Conservation (phyloP, 2,113 vertebrate genomes). For the Atherinomorus stipes region DNA sequence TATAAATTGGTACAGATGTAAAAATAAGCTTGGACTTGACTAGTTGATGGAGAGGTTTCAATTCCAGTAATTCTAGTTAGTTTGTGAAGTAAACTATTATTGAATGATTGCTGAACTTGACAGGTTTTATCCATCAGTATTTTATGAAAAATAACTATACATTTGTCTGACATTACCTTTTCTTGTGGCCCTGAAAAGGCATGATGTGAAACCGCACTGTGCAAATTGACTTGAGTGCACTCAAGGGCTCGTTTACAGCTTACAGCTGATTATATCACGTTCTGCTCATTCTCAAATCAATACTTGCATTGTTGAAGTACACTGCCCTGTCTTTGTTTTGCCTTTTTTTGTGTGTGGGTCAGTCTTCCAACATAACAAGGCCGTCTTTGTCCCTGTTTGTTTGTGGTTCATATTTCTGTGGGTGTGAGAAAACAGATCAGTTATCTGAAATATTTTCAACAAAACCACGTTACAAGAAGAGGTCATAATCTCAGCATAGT, state of each 20-base stretch:
- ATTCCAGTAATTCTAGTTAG: not conserved
- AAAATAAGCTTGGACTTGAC: not conserved
- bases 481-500: conserved; percentile 8
- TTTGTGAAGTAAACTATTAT: not conserved
- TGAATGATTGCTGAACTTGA: conserved; percentile 18
- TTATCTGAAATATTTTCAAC: conserved; percentile 8
- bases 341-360: conserved; percentile 10
- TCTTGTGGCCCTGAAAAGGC: conserved; percentile 28
- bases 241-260: conserved; percentile 65
- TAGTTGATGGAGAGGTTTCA: not conserved
- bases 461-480: conserved; percentile 14
- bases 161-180: conserved; percentile 34
- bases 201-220: conserved; percentile 23
- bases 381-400: conserved; percentile 6
- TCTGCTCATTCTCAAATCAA: conserved; percentile 65
- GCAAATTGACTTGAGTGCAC: conserved; percentile 42
- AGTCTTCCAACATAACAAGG: conserved; percentile 52
- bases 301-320: conserved; percentile 64
- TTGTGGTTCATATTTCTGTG: conserved; percentile 19
- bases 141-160: conserved; percentile 2
- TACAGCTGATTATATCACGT: conserved; percentile 68
- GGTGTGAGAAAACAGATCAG: conserved; percentile 34
- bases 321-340: conserved; percentile 38
- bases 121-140: conserved; percentile 20
- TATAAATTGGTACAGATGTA: not conserved